Evolutionary conservation across 2,113 vertebrate genomes (phyloP).

Genomic region (Hyperopisus bebe): DNA sequence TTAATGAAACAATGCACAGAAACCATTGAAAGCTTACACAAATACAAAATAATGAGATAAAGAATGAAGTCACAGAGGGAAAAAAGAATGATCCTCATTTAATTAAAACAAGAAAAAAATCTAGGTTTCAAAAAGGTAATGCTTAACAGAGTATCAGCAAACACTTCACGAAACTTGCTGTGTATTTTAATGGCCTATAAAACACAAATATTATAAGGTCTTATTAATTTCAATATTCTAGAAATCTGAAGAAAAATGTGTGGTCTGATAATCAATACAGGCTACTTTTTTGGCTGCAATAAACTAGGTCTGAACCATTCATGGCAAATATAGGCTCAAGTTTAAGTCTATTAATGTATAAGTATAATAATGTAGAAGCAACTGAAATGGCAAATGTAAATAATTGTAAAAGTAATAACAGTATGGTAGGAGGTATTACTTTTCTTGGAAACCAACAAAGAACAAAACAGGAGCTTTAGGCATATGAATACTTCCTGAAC

Average conservation of each 20-base stretch:
- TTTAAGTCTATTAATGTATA: background rate
- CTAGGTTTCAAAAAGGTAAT: background rate
- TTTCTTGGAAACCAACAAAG: background rate
- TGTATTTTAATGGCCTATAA: background rate
- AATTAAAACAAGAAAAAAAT: constrained; percentile 4
- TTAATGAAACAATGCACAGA: background rate
- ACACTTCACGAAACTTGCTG: background rate
- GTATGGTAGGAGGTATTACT: background rate
- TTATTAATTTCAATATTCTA: background rate
- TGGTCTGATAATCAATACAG: background rate
- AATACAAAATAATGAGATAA: constrained; percentile 5
- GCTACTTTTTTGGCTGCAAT: background rate
- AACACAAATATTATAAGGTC: background rate
- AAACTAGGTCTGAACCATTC: background rate
- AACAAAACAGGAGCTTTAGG: background rate
- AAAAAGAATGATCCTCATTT: background rate
- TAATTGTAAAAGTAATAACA: background rate
- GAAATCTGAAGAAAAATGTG: background rate
- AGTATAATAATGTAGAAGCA: background rate
- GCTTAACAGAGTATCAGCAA: background rate
- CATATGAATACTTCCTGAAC: background rate
- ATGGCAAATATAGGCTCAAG: background rate
- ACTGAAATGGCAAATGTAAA: background rate
- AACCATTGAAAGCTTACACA: background rate
- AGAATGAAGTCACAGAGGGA: background rate